A percentile compares a stretch with the other conserved stretches of the same genome.
Conservation (phyloP, 2,888 invertebrate genomes). For the Odontomyia ornata region DNA sequence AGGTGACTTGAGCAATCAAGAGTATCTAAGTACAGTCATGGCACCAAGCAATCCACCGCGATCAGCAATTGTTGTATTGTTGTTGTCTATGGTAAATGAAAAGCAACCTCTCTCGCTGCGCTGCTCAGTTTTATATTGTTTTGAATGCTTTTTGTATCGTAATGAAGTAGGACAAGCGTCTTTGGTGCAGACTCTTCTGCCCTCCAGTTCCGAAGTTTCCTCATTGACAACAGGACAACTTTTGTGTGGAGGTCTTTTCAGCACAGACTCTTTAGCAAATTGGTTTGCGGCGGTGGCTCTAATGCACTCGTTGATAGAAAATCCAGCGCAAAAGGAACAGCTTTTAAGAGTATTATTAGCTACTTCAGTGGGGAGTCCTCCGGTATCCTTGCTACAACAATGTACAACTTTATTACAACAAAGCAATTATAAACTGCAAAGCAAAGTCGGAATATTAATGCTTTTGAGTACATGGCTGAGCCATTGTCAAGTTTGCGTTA, state of each 20-base stretch:
- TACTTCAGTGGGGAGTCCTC: constrained; percentile 81
- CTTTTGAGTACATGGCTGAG: constrained; percentile 88
- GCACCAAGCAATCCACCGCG: constrained; percentile 94
- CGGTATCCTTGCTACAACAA: constrained; percentile 90
- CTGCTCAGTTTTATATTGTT: constrained; percentile 96
- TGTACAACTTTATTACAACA: constrained; percentile 86
- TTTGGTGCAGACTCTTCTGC: constrained; percentile 91
- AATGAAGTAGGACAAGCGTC: constrained; percentile 89
- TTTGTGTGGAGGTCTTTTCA: constrained; percentile 91
- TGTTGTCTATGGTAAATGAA: constrained; percentile 99
- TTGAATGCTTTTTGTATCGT: constrained; percentile 93
- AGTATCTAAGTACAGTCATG: constrained; percentile 87
- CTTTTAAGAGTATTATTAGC: constrained; percentile 90
- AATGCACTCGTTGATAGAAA: constrained; percentile 89
- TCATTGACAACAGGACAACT: constrained; percentile 85
- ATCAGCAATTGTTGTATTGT: constrained; percentile 90
- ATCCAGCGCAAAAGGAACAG: constrained; percentile 86
- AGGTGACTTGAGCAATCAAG: constrained; percentile 90
- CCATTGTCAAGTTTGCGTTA: constrained; percentile 84
- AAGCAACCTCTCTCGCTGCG: constrained; percentile 91
- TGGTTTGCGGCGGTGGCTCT: constrained; percentile 96
- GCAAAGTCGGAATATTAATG: constrained; percentile 90
- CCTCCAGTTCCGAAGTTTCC: constrained; percentile 80
- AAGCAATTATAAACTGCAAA: constrained; percentile 71
- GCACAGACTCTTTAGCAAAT: constrained; percentile 85